Evolutionary conservation across 35 echinoderm and acorn worm genomes (phyloP).

Genomic region (Stichopus chloronotus): DNA sequence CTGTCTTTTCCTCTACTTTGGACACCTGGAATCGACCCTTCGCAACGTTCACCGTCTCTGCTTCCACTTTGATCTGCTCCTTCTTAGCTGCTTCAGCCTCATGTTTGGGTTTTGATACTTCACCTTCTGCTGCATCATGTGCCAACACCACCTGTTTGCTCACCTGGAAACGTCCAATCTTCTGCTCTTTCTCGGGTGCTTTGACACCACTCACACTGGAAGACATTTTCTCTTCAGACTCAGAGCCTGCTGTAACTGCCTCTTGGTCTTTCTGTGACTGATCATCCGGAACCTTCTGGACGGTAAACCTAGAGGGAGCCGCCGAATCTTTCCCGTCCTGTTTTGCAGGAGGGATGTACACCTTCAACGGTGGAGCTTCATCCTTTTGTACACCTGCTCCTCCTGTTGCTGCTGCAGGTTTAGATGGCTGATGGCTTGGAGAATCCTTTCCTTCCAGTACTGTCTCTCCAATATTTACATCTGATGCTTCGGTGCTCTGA

Average conservation of each 20-base stretch:
- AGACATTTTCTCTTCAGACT: constrained; percentile 25
- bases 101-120: background rate
- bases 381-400: background rate
- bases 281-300: constrained; percentile 39
- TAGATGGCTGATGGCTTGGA: background rate
- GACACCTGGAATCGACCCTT: constrained; percentile 52
- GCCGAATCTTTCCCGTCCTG: background rate
- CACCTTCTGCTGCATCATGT: background rate
- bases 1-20: constrained; percentile 44
- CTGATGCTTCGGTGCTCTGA: background rate
- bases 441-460: constrained; percentile 16
- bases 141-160: background rate
- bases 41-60: background rate
- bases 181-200: constrained; percentile 9
- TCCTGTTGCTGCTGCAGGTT: background rate
- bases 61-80: background rate
- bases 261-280: background rate
- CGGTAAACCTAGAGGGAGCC: constrained; percentile 48
- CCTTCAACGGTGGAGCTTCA: background rate
- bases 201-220: constrained; percentile 8
- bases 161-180: constrained; percentile 51
- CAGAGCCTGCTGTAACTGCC: background rate
- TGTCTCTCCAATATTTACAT: background rate
- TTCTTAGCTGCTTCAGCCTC: constrained; percentile 29
- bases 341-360: constrained; percentile 26